Base-by-base conservation (phyloP, 2,113 vertebrate species). In the Apodemus sylvaticus region DNA sequence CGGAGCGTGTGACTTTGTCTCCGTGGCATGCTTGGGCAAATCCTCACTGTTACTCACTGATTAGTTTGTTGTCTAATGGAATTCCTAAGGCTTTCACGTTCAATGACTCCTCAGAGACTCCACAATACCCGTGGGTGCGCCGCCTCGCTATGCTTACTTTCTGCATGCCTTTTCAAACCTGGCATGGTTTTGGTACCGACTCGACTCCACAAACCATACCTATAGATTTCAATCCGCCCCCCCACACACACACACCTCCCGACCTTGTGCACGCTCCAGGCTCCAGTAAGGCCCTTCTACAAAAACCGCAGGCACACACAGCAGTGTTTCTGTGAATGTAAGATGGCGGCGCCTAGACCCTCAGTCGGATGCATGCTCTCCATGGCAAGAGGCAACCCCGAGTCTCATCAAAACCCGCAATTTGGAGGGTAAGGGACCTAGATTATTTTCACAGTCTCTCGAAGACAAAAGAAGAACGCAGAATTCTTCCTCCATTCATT, bases 321-420 rank as follows among this genome's bases (percentile, higher is more conserved):
- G 4, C 92, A 10, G 87, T 8, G n/a, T 81, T 76, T 90, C 73
- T 87, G 77, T 42, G 71, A 26, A 70, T 62, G 90, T 70, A 97
- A 98, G 96, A 98, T 97, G 97, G 97, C 97, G 94, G 96, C 77
- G 17, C 73, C 82, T 45, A 60, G 77, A 86, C 7, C 68, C 42
- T 36, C 34, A 13, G 73, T 66, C 71, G 60, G 36, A 68, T 11
- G 12, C 39, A 34, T 0, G 14, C 89, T 93, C 39, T 92, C 68
- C 90, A n/a, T 66, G 90, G 60, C 60, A n/a, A 31, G 14, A 86
- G 62, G 53, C 77, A 77, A 7, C 83, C 3, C 0, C 12, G 34
- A 26, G 26, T 51, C 77, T 62, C 42, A n/a, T 45, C 24, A 31
- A 48, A 36, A 68, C 8, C 68, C 7, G 16, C 74, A 34, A 58